Conservation (phyloP, 2,888 invertebrate species). For the Palloptera scutellata region DNA sequence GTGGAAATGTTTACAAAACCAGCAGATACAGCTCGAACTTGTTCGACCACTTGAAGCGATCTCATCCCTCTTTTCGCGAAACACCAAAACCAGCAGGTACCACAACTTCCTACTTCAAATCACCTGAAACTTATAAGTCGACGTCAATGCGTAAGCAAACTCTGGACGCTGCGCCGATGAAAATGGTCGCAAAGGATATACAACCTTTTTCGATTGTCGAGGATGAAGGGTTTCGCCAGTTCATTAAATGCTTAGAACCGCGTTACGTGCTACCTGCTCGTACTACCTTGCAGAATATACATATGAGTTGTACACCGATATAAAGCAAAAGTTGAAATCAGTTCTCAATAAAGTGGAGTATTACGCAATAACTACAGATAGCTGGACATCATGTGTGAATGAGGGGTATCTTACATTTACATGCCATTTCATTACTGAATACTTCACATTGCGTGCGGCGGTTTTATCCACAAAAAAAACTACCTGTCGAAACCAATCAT, state of each 20-base stretch:
- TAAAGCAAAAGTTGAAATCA: too few relatives aligned
- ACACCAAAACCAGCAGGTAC: background rate
- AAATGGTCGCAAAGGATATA: slow-evolving; percentile 29
- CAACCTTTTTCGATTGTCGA: too few relatives aligned
- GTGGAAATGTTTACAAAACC: slow-evolving; percentile 26
- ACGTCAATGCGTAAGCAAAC: slow-evolving; percentile 20
- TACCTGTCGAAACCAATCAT: too few relatives aligned
- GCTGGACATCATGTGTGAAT: slow-evolving; percentile 29
- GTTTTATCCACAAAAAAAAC: too few relatives aligned
- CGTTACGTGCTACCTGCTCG: too few relatives aligned
- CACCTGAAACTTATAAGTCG: slow-evolving; percentile 8
- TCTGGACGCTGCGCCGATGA: slow-evolving; percentile 19
- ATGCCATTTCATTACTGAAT: too few relatives aligned
- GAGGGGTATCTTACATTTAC: slow-evolving; percentile 23
- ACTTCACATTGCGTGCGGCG: too few relatives aligned
- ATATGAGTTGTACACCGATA: slow-evolving; percentile 26
- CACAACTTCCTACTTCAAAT: background rate
- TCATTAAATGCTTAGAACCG: too few relatives aligned
- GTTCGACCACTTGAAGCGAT: slow-evolving; percentile 27
- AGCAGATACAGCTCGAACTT: slow-evolving; percentile 32
- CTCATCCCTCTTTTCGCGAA: slow-evolving; percentile 18
- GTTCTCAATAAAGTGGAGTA: slow-evolving; percentile 22
- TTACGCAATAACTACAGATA: slow-evolving; percentile 30
- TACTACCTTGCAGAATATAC: slow-evolving; percentile 29
- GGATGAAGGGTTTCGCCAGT: too few relatives aligned